These are phyloP conservation scores for Onthophagus sagittarius DNA, from an alignment of 2,888 invertebrate genomes.

Conservation along the genomic window DNA sequence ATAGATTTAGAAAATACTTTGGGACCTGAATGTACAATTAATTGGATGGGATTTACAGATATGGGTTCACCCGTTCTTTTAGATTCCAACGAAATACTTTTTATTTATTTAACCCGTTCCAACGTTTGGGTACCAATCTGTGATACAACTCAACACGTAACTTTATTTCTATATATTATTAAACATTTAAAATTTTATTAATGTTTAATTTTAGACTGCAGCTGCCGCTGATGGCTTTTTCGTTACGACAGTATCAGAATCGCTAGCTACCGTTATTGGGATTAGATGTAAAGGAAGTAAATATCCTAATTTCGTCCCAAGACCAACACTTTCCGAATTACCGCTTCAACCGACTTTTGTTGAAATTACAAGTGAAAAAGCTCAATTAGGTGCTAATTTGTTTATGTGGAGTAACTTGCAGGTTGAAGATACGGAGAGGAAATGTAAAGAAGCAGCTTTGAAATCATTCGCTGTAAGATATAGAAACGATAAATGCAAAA, in stretches of 20 bases:
- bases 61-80: slow-evolving; percentile 72
- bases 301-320: slow-evolving; percentile 83
- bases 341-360: slow-evolving; percentile 56
- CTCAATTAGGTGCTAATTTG: slow-evolving; percentile 72
- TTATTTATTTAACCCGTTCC: slow-evolving; percentile 65
- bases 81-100: slow-evolving; percentile 74
- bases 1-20: slow-evolving; percentile 61
- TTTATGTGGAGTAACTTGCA: slow-evolving; percentile 62
- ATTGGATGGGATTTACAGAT: slow-evolving; percentile 80
- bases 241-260: slow-evolving; percentile 74
- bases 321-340: slow-evolving; percentile 77
- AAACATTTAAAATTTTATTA: not conserved
- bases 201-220: slow-evolving; percentile 1
- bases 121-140: slow-evolving; percentile 79
- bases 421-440: slow-evolving; percentile 62
- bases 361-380: slow-evolving; percentile 66
- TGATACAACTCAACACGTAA: slow-evolving; percentile 68
- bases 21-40: slow-evolving; percentile 61
- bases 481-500: not conserved
- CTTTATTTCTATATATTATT: slow-evolving; percentile 11
- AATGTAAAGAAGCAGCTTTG: slow-evolving; percentile 73
- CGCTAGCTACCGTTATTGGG: slow-evolving; percentile 71
- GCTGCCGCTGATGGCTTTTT: slow-evolving; percentile 61
- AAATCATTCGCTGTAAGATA: slow-evolving; percentile 81
- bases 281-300: slow-evolving; percentile 84